Percentiles rank a stretch among this genome's conserved stretches.
phyloP scores from a whole-genome alignment of 2,797 vertebrate genomes.

The Gadopsis bispinosus region DNA sequence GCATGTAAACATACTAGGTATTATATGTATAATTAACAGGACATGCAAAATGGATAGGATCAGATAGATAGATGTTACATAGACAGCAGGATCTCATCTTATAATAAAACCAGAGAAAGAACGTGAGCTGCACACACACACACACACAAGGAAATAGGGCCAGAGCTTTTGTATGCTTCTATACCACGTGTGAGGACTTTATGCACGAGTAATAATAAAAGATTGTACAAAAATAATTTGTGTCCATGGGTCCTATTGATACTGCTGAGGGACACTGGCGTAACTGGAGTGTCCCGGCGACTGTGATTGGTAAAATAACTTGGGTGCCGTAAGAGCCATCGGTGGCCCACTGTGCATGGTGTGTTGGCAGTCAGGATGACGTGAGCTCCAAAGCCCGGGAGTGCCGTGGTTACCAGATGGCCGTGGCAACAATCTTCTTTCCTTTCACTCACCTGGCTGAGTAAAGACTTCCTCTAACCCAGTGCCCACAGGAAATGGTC shows the following conservation, averaged over 20 bases:
- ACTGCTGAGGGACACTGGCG: conserved; percentile 15
- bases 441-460: conserved; percentile 74
- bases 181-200: conserved; percentile 16
- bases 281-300: conserved; percentile 25
- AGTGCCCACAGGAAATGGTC: conserved; percentile 68
- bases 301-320: conserved; percentile 61
- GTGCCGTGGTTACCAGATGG: conserved; percentile 66
- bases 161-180: conserved; percentile 1
- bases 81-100: not conserved
- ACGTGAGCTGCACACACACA: not conserved
- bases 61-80: not conserved
- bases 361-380: conserved; percentile 52
- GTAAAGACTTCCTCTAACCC: conserved; percentile 65
- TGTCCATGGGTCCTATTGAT: conserved; percentile 27
- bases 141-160: not conserved
- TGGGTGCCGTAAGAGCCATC: conserved; percentile 39
- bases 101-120: conserved; percentile 4
- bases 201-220: conserved; percentile 28
- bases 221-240: conserved; percentile 22
- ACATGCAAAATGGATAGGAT: no score
- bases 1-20: not conserved
- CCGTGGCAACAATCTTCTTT: conserved; percentile 52
- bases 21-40: not conserved
- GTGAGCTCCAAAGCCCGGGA: conserved; percentile 45
- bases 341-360: conserved; percentile 20